Evolutionary conservation across 2,888 invertebrate species (phyloP).

Genomic region (Drosophila atripex): DNA sequence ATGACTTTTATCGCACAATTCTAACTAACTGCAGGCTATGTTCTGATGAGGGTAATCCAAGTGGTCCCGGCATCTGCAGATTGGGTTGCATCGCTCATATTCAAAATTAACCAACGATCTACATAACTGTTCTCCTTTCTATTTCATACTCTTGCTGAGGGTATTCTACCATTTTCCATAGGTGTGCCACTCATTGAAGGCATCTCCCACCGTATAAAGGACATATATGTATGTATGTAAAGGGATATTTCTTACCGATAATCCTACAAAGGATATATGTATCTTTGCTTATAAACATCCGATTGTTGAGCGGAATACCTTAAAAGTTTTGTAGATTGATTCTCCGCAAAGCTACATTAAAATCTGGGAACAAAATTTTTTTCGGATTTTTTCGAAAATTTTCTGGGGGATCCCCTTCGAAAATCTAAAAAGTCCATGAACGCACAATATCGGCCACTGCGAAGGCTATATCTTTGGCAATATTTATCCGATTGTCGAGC

Average conservation of each 20-base stretch:
- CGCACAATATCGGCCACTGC: too few relatives aligned
- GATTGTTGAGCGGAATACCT: background rate
- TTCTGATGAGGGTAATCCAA: constrained; percentile 37
- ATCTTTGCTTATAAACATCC: background rate
- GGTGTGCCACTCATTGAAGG: too few relatives aligned
- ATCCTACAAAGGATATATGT: background rate
- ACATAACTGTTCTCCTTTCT: constrained; percentile 21
- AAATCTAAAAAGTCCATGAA: too few relatives aligned
- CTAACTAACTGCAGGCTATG: constrained; percentile 66
- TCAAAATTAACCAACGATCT: constrained; percentile 27
- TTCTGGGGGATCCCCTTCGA: too few relatives aligned
- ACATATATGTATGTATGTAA: too few relatives aligned
- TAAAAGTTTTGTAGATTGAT: background rate
- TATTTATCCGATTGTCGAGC: too few relatives aligned
- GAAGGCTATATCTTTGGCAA: too few relatives aligned
- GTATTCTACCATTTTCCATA: background rate
- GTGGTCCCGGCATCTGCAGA: constrained; percentile 4
- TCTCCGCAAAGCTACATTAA: background rate
- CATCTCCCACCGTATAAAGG: too few relatives aligned
- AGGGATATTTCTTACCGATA: too few relatives aligned
- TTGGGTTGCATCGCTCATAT: constrained; percentile 7
- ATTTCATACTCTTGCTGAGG: background rate
- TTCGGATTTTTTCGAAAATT: too few relatives aligned
- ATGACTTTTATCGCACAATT: constrained; percentile 62
- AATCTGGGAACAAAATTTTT: background rate